Evolutionary conservation across 2,888 invertebrate genomes (phyloP), one percentile per base, ranked within the genome.

Genomic region (Rhorus exstirpatorius): DNA sequence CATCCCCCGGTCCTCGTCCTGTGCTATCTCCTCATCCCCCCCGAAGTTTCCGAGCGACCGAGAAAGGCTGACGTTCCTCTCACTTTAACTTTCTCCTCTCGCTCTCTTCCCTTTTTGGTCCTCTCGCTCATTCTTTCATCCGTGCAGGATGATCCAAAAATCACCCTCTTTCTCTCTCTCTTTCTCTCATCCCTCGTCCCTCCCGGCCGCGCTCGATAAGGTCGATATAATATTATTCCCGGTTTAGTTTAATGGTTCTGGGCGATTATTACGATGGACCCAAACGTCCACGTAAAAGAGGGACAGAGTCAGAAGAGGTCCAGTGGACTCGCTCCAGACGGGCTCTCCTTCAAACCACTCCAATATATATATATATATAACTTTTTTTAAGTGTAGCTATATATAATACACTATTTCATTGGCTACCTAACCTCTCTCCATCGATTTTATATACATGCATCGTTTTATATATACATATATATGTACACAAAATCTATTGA

Each of bases 181-280:
- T 60, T 74, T 17, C 81, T 74, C 78, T 74, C 78, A 31, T 44
- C 68, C 83, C 76, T 65, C 65, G 26, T 63, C 38, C 63, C 72
- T 80, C 70, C 82, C 85, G 83, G 81, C 79, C 87, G 79, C 87
- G 76, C 72, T 87, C 89, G 90, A 90, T 89, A 83, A 90, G 90
- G 91, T 91, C 91, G 91, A 92, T 93, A 92, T 92, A 92, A 92
- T 93, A 92, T 93, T 93, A 93, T 93, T 93, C 92, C 90, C 90
- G 92, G 92, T 92, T 92, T 91, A 92, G 92, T 92, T 93, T 93
- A 92, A 93, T 93, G 92, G 92, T 92, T 90, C 88, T 87, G 90
- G 91, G 89, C 92, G 93, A 93, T 93, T 93, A 93, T 93, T 92
- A 92, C 92, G 82, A 90, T 90, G 89, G 88, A 87, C 88, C 85